phyloP scores from a whole-genome alignment of 2,797 vertebrate species.

The Alauda arvensis region DNA sequence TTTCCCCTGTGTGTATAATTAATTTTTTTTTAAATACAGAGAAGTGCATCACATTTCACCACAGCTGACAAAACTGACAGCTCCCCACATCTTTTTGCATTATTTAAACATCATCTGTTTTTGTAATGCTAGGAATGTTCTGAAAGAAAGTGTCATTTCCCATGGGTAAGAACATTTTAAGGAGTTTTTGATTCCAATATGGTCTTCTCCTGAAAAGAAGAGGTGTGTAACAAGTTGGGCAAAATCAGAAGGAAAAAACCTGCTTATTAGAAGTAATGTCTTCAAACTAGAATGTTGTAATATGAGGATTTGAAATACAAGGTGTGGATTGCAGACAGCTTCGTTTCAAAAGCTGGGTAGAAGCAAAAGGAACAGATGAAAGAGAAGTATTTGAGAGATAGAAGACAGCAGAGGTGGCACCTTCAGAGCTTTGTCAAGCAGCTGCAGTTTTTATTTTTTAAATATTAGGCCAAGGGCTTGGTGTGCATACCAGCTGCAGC shows the following conservation, averaged over 20 bases:
- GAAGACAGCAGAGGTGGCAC: background rate
- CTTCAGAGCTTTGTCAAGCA: background rate
- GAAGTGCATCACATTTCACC: constrained; percentile 36
- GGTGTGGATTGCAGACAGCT: background rate
- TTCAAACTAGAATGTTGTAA: background rate
- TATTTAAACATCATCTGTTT: constrained; percentile 57
- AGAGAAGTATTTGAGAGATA: background rate
- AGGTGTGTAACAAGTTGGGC: background rate
- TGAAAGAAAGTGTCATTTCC: constrained; percentile 38
- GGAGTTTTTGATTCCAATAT: background rate
- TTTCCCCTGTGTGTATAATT: background rate
- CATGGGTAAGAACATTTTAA: constrained; percentile 33
- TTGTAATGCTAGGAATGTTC: constrained; percentile 41
- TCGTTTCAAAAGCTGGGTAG: background rate
- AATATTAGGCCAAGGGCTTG: background rate
- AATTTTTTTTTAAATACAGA: constrained; percentile 24
- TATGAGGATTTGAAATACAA: background rate
- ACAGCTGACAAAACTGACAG: constrained; percentile 55
- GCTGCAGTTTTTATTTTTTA: background rate
- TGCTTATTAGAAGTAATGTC: background rate
- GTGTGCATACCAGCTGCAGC: background rate
- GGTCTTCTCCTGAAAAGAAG: background rate
- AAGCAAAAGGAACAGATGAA: background rate
- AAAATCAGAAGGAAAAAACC: background rate
- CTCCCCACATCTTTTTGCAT: constrained; percentile 50